Evolutionary conservation across 1,140 invertebrate genomes (phyloP).

Genomic region (Ephestia elutella): DNA sequence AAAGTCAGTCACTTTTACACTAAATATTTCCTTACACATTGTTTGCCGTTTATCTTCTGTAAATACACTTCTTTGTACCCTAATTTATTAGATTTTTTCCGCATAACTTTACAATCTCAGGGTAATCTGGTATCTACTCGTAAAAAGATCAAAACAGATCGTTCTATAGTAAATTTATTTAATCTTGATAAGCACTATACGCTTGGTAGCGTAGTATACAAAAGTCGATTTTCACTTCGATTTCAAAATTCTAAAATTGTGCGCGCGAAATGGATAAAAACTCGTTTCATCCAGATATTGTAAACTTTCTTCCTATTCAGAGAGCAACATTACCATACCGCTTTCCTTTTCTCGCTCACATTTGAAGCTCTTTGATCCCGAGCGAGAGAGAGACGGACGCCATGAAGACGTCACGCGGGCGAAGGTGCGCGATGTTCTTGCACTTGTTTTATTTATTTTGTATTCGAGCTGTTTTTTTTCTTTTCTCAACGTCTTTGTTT

Average conservation of each 20-base stretch:
- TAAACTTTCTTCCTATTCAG: slow-evolving; percentile 67
- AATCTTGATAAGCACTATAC: too few species aligned
- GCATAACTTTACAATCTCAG: too few species aligned
- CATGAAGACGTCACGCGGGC: slow-evolving; percentile 70
- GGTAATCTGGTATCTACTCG: too few species aligned
- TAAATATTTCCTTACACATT: not conserved
- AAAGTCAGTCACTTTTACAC: too few species aligned
- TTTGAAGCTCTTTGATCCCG: slow-evolving; percentile 21
- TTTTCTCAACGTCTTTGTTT: slow-evolving; percentile 70
- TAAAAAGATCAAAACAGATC: too few species aligned
- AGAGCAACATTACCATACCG: slow-evolving; percentile 34
- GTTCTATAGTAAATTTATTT: too few species aligned
- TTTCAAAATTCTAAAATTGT: slow-evolving; percentile 36
- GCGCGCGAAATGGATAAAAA: slow-evolving; percentile 67
- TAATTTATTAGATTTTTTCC: too few species aligned
- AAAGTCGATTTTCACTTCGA: not conserved
- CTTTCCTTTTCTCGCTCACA: slow-evolving; percentile 39
- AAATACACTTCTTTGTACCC: too few species aligned
- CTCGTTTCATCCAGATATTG: slow-evolving; percentile 65
- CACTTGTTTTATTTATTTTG: slow-evolving; percentile 71
- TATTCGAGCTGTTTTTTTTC: slow-evolving; percentile 45
- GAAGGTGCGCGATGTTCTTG: slow-evolving; percentile 64
- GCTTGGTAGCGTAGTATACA: not conserved
- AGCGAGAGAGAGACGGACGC: slow-evolving; percentile 49
- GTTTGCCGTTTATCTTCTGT: not conserved